A percentile compares a stretch with the other conserved stretches of the same genome.
These are phyloP conservation scores for Parnassius orleans DNA, from an alignment of 2,888 invertebrate genomes.

Conservation along the genomic window DNA sequence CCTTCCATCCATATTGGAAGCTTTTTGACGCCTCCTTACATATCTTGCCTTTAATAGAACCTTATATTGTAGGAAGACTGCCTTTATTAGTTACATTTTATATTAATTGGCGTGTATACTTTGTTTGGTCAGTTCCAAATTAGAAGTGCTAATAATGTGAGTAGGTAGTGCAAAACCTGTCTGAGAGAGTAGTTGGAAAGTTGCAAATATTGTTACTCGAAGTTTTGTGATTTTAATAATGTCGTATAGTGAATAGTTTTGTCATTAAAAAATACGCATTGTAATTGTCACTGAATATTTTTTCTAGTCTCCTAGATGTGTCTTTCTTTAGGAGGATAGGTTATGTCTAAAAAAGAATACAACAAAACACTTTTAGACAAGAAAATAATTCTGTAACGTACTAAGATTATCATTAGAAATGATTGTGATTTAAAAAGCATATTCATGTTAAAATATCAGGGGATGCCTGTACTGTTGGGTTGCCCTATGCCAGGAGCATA, in stretches of 20 bases:
- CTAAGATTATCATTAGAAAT: conserved; percentile 56
- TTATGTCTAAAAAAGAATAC: conserved; percentile 21
- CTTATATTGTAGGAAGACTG: conserved; percentile 36
- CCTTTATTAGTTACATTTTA: conserved; percentile 40
- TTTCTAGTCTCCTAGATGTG: not conserved
- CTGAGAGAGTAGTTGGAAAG: conserved; percentile 22
- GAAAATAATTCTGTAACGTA: conserved; percentile 27
- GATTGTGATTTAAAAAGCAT: conserved; percentile 63
- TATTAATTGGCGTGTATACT: conserved; percentile 46
- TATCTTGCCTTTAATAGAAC: conserved; percentile 19
- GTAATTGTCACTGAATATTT: not conserved
- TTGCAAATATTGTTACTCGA: conserved; percentile 22
- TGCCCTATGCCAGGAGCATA: conserved; percentile 69
- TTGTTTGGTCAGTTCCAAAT: conserved; percentile 38
- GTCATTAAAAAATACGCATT: conserved; percentile 11
- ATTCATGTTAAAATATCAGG: conserved; percentile 60
- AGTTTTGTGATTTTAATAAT: conserved; percentile 25
- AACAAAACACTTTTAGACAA: conserved; percentile 26
- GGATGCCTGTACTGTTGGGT: conserved; percentile 54
- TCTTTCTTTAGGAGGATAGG: conserved; percentile 18
- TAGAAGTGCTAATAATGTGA: conserved; percentile 33
- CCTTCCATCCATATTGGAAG: conserved; percentile 20
- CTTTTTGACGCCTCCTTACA: conserved; percentile 24
- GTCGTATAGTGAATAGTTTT: conserved; percentile 21
- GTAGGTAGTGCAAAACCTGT: conserved; percentile 9